phyloP scores from a whole-genome alignment of 2,797 vertebrate genomes.

The Peromyscus eremicus region DNA sequence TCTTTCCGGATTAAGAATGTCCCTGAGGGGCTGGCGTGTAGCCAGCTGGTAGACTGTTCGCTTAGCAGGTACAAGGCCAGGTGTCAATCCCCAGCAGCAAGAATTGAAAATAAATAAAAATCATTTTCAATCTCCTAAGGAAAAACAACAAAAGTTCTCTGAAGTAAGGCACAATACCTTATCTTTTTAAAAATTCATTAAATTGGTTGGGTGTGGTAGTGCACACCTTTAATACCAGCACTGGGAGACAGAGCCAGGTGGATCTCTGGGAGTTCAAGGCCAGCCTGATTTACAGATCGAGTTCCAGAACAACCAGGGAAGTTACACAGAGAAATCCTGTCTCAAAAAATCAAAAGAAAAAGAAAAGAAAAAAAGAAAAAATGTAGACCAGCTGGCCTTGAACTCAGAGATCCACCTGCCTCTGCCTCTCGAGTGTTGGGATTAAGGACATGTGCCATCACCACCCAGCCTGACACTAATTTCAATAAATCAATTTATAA shows the following conservation, averaged over 20 bases:
- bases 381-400: neutral
- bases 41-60: too few relatives aligned
- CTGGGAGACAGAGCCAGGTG: neutral
- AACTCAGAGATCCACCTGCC: neutral
- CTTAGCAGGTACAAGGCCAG: neutral
- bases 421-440: neutral
- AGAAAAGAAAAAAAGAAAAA: neutral
- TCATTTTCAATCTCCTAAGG: neutral
- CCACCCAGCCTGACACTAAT: neutral
- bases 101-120: neutral
- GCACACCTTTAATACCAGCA: neutral
- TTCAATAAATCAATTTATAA: conserved; percentile 39
- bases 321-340: neutral
- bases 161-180: neutral
- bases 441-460: neutral
- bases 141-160: neutral
- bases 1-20: conserved; percentile 31
- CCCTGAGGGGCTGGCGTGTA: neutral
- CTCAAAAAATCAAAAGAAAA: neutral
- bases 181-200: neutral
- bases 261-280: neutral
- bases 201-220: neutral
- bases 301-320: neutral
- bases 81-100: neutral
- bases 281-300: neutral